Evolutionary conservation across 2,113 vertebrate species (phyloP).

Genomic region (Sula dactylatra): DNA sequence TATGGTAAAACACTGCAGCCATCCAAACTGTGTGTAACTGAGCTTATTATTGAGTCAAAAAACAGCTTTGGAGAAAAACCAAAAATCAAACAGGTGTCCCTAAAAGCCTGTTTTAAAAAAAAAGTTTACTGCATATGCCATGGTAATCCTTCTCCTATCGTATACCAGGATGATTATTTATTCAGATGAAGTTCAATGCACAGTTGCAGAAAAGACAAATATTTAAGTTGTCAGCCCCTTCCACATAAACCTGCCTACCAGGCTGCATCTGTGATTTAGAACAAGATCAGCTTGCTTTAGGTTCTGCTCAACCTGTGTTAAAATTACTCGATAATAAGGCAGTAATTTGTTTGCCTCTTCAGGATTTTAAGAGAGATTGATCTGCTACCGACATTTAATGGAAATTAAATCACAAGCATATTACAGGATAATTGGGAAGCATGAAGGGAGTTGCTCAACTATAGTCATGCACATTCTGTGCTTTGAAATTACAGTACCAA

Average conservation of each 20-base stretch:
- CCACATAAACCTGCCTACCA: not conserved
- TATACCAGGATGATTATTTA: not conserved
- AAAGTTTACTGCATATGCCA: not conserved
- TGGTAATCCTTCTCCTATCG: not conserved
- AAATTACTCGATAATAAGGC: conserved; percentile 56
- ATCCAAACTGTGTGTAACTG: not conserved
- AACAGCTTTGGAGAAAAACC: not conserved
- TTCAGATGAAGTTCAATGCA: not conserved
- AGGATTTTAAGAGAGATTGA: conserved; percentile 71
- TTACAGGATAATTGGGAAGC: conserved; percentile 65
- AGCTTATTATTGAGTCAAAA: not conserved
- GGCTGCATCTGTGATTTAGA: not conserved
- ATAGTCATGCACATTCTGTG: not conserved
- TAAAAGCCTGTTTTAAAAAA: not conserved
- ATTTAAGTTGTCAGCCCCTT: not conserved
- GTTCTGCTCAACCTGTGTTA: conserved; percentile 44
- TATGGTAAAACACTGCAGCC: not conserved
- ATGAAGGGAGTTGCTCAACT: conserved; percentile 61
- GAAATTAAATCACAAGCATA: conserved; percentile 69
- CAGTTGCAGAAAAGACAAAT: not conserved
- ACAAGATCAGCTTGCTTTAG: conserved; percentile 31
- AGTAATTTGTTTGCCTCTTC: conserved; percentile 64
- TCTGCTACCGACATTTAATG: conserved; percentile 67
- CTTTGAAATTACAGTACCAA: not conserved
- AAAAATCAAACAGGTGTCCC: not conserved